Base-by-base conservation (phyloP, 2,113 vertebrate genomes). In the Sprattus sprattus region DNA sequence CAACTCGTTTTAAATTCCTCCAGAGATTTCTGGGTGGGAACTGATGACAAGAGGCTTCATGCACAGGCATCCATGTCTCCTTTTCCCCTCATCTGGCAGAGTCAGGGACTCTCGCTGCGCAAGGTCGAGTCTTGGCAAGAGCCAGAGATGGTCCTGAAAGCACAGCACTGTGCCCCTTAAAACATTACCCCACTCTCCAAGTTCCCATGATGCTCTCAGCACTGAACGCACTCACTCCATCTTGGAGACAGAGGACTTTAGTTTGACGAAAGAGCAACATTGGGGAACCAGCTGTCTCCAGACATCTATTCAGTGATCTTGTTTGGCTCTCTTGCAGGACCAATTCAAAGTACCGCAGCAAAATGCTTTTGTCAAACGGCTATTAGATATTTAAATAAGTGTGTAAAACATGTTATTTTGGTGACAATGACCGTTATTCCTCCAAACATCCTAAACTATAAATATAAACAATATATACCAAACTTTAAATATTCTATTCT, bases 1-100 rank as follows among this genome's bases (percentile, higher is more conserved):
- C 75, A 81, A 44, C 50, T 81, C 75, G 78, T 78, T 57, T 39
- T 28, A 7, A 82, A 20, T 46, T 46, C 52, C 64, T 85, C 8
- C 45, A 25, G 82, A 83, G 85, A 81, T 57, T 82, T 54, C 39
- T 50, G 81, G 47, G 83, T 64, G 84, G 75, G 75, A 81, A 54
- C 75, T 81, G 67, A 64, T 83, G 84, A 88, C 84, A 85, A 39
- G 49, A 78, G 82, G 82, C 45, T 82, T 85, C 47, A 85, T 85
- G 46, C 67, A 78, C 32, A 64, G 64, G 39, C 6, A 45, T 49
- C 67, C 67, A 47, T 85, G 71, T 22, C 50, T 60, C 18, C 54
- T 20, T n/a, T 60, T 20, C 52, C 52, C 18, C 20, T 22, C 18
- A 6, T 20, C 22, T 60, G 54, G 54, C 54, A 60, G 7, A 2